Evolutionary conservation across 2,797 vertebrate genomes (phyloP).

Genomic region (Thunnus albacares): DNA sequence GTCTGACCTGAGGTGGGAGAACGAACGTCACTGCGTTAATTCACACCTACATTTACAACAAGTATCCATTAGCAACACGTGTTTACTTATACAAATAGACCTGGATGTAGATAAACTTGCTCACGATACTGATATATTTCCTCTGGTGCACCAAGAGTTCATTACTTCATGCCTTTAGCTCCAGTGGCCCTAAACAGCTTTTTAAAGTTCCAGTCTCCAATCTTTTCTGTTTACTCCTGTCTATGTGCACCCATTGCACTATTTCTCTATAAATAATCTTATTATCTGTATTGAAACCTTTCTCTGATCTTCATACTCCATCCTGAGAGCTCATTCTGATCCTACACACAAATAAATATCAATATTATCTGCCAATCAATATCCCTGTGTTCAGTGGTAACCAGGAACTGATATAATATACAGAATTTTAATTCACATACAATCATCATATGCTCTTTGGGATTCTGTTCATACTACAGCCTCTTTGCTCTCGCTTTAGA

Average conservation of each 20-base stretch:
- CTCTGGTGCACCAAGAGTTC: conserved; percentile 3
- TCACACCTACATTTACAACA: conserved; percentile 49
- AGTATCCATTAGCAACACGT: conserved; percentile 61
- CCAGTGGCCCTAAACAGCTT: neutral
- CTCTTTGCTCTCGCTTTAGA: conserved; percentile 30
- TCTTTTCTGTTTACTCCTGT: neutral
- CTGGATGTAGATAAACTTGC: conserved; percentile 9
- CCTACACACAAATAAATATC: conserved; percentile 28
- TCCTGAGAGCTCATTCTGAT: conserved; percentile 21
- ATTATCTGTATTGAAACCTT: neutral
- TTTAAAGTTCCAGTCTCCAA: neutral
- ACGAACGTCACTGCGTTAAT: conserved; percentile 50
- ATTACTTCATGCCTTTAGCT: neutral
- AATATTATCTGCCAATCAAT: conserved; percentile 11
- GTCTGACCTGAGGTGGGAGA: conserved; percentile 46
- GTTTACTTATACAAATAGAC: conserved; percentile 59
- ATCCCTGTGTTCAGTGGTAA: conserved; percentile 8
- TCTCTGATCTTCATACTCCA: conserved; percentile 12
- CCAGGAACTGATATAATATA: neutral
- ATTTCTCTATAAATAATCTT: neutral
- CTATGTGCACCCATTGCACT: neutral
- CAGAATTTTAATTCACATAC: conserved; percentile 16
- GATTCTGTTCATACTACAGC: conserved; percentile 24
- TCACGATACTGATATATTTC: conserved; percentile 7
- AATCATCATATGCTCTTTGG: conserved; percentile 3